Evolutionary conservation across 2,113 vertebrate species (phyloP), one percentile per base, ranked within the genome.

Genomic region (Odocoileus virginianus): DNA sequence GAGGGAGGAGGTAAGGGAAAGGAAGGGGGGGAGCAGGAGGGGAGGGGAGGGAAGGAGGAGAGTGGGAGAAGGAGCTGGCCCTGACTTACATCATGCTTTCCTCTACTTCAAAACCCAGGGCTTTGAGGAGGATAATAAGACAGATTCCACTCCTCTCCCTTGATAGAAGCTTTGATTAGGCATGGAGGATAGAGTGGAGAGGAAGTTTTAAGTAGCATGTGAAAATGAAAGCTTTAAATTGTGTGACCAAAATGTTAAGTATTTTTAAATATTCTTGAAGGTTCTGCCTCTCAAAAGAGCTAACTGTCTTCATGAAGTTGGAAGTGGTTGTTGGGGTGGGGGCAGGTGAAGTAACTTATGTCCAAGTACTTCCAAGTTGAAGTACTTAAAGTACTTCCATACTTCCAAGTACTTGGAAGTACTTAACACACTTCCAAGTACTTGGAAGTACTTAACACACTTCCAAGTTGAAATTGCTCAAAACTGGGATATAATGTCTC

Each of bases 171-270:
- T 95, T 82, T 81, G 54, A 55, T 15, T 45, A 15, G 45, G 40
- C 89, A 6, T 28, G 52, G 9, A 36, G 10, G n/a, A 17, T 36
- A 52, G 30, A 47, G 15, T 19, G 7, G 10, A 45, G 40, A 83
- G 28, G 67, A 83, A 19, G 12, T 52, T 78, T 92, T 83, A 58
- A 84, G 52, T 30, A 87, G 74, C 81, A 86, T 76, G 47, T 64
- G 30, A 92, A 83, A 92, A 82, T 89, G 82, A 92, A 94, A 89
- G 33, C 54, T 84, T 93, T 61, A 93, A 96, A 84, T 81, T 91
- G 28, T 60, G 87, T 57, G 40, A 79, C 57, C 16, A 81, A 74
- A 25, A 95, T 85, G 13, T 85, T 74, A 57, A 86, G 76, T 64
- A 40, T 95, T 84, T 40, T 94, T 23, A 78, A 33, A 78, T 47